Percentiles rank a stretch among this genome's conserved stretches.
Evolutionary conservation across 2,797 vertebrate genomes (phyloP).

Genomic region (Brotula barbata): DNA sequence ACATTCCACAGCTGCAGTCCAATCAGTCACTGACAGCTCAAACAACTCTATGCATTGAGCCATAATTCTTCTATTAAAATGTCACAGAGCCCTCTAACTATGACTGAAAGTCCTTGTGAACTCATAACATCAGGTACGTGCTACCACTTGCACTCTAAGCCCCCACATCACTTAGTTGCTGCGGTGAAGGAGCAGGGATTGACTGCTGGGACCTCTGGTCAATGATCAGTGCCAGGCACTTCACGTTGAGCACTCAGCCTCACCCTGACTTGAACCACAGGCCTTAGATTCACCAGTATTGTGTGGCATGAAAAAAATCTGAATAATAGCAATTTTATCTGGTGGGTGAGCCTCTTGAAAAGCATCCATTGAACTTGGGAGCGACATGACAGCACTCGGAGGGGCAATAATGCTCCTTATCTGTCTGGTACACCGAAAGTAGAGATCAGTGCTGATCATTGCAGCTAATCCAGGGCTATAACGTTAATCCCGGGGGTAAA

Average conservation of each 20-base stretch:
- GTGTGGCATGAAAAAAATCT: slow-evolving; percentile 5
- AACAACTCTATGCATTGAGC: not conserved
- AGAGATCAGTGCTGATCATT: slow-evolving; percentile 59
- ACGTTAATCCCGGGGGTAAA: slow-evolving; percentile 59
- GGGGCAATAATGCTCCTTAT: slow-evolving; percentile 34
- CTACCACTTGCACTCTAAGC: slow-evolving; percentile 20
- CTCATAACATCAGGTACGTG: slow-evolving; percentile 30
- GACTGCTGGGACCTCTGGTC: slow-evolving; percentile 39
- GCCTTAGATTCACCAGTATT: slow-evolving; percentile 22
- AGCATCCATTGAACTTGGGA: slow-evolving; percentile 26
- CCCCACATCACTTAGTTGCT: slow-evolving; percentile 30
- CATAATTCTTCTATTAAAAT: slow-evolving; percentile 28
- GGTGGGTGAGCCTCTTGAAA: slow-evolving; percentile 14
- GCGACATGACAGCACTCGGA: slow-evolving; percentile 26
- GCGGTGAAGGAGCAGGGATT: slow-evolving; percentile 49
- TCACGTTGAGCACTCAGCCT: slow-evolving; percentile 25
- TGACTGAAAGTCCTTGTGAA: slow-evolving; percentile 33
- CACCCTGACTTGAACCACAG: slow-evolving; percentile 17
- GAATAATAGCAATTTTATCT: slow-evolving; percentile 27
- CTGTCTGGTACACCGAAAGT: slow-evolving; percentile 32
- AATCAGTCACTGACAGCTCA: not conserved
- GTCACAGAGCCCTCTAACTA: slow-evolving; percentile 27
- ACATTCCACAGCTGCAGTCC: not conserved
- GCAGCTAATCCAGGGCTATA: slow-evolving; percentile 55
- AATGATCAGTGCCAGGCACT: slow-evolving; percentile 14